These are phyloP conservation scores for Sebastes paucispinis DNA, from an alignment of 2,797 vertebrate species.

Conservation along the genomic window DNA sequence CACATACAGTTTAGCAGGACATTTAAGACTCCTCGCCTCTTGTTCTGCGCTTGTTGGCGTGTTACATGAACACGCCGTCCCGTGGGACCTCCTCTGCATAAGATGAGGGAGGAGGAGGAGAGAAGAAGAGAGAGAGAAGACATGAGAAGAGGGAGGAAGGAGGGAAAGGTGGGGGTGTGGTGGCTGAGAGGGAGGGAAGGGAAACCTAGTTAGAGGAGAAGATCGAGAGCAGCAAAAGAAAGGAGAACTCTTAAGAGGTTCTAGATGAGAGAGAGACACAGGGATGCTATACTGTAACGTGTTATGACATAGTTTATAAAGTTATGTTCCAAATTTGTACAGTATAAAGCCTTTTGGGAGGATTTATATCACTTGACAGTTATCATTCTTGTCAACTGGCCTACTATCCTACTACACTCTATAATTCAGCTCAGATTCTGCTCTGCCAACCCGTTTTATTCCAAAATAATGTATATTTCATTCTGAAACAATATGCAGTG, in stretches of 20 bases:
- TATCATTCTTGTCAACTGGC: neutral
- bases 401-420: neutral
- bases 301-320: slow-evolving; percentile 19
- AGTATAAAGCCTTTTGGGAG: neutral
- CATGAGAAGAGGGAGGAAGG: slow-evolving; percentile 7
- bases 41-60: slow-evolving; percentile 46
- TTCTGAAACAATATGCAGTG: neutral
- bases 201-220: slow-evolving; percentile 48
- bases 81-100: slow-evolving; percentile 44
- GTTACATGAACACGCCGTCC: slow-evolving; percentile 57
- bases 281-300: neutral
- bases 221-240: slow-evolving; percentile 17
- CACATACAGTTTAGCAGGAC: slow-evolving; percentile 59
- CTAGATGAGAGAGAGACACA: slow-evolving; percentile 15
- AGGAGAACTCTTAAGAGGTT: slow-evolving; percentile 8
- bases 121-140: slow-evolving; percentile 23
- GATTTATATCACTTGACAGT: neutral
- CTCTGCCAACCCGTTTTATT: neutral
- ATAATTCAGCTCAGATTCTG: neutral
- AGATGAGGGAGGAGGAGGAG: slow-evolving; percentile 15
- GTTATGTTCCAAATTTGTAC: neutral
- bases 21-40: slow-evolving; percentile 54
- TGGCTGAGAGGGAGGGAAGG: slow-evolving; percentile 14
- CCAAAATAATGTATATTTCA: neutral
- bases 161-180: slow-evolving; percentile 7